A percentile compares a stretch with the other conserved stretches of the same genome.
phyloP scores from a whole-genome alignment of 2,888 invertebrate genomes.

The Trypoxylon attenuatum region DNA sequence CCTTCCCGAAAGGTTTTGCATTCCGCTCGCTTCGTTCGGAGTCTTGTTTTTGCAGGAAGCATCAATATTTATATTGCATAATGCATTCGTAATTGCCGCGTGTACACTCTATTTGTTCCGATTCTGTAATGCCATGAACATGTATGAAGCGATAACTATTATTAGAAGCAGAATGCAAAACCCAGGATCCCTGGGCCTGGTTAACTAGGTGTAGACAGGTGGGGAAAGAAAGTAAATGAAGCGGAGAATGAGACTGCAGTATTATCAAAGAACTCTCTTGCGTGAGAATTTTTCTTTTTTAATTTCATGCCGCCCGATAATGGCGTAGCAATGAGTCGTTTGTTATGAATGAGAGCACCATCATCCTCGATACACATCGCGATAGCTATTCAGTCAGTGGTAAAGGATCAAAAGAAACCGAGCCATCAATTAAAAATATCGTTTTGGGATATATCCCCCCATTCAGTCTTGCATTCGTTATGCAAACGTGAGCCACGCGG shows the following conservation, averaged over 20 bases:
- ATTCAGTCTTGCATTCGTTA: not conserved
- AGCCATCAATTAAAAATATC: slow-evolving; percentile 13
- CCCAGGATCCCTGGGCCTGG: slow-evolving; percentile 40
- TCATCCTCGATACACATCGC: slow-evolving; percentile 20
- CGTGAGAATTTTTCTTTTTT: slow-evolving; percentile 45
- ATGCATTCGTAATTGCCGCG: slow-evolving; percentile 73
- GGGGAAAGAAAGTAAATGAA: slow-evolving; percentile 63
- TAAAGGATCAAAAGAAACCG: slow-evolving; percentile 14
- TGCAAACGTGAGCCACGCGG: too few relatives aligned
- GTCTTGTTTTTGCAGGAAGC: slow-evolving; percentile 72
- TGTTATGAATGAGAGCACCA: slow-evolving; percentile 35
- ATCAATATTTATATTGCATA: slow-evolving; percentile 75
- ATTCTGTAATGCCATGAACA: slow-evolving; percentile 74
- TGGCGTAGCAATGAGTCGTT: slow-evolving; percentile 41
- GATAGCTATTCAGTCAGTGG: slow-evolving; percentile 10
- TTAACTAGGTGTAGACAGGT: slow-evolving; percentile 60
- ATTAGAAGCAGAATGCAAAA: slow-evolving; percentile 71
- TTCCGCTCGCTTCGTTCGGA: slow-evolving; percentile 62
- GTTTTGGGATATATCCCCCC: not conserved
- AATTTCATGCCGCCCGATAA: slow-evolving; percentile 28
- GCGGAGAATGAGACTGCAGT: slow-evolving; percentile 59
- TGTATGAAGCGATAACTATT: slow-evolving; percentile 73
- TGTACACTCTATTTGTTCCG: slow-evolving; percentile 74
- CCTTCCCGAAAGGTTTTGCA: slow-evolving; percentile 66
- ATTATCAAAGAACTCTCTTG: slow-evolving; percentile 60